Percentiles rank a stretch among this genome's conserved stretches.
These are phyloP conservation scores for Rhynchophorus ferrugineus DNA, from an alignment of 1,140 invertebrate genomes.

Conservation along the genomic window DNA sequence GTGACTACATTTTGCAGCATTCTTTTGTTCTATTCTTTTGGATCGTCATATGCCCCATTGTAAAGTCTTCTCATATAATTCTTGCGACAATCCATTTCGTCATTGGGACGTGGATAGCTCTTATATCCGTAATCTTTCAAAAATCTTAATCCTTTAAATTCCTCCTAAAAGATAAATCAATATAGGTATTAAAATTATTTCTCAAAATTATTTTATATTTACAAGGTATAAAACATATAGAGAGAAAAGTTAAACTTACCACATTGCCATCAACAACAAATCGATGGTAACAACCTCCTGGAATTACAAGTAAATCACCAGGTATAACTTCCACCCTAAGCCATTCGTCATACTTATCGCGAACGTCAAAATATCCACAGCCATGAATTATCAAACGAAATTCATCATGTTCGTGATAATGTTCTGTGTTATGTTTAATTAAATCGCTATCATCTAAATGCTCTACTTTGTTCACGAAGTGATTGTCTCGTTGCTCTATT, in stretches of 20 bases:
- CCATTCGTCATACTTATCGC: conserved; percentile 72
- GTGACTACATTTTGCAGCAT: too few relatives aligned
- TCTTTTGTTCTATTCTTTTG: conserved; percentile 2
- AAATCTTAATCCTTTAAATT: conserved; percentile 75
- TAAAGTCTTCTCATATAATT: conserved; percentile 59
- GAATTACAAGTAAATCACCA: conserved; percentile 86
- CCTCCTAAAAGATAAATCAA: conserved; percentile 79
- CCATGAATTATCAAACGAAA: conserved; percentile 79
- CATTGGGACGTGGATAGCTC: conserved; percentile 77
- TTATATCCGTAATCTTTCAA: conserved; percentile 86
- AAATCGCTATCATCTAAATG: conserved; percentile 68
- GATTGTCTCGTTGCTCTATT: conserved; percentile 22
- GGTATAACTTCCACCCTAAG: conserved; percentile 69
- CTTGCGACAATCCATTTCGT: conserved; percentile 67
- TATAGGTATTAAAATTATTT: not conserved
- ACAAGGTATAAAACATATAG: too few relatives aligned
- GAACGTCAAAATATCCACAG: conserved; percentile 60
- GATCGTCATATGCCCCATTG: conserved; percentile 37
- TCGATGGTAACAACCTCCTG: conserved; percentile 92
- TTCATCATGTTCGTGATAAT: conserved; percentile 94
- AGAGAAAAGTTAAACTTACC: conserved; percentile 20
- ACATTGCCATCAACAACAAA: conserved; percentile 82
- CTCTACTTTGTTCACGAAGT: conserved; percentile 11
- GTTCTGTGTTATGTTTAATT: conserved; percentile 83
- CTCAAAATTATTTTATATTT: too few relatives aligned